Conservation (phyloP, 2,797 vertebrate genomes). For the Vespertilio murinus region DNA sequence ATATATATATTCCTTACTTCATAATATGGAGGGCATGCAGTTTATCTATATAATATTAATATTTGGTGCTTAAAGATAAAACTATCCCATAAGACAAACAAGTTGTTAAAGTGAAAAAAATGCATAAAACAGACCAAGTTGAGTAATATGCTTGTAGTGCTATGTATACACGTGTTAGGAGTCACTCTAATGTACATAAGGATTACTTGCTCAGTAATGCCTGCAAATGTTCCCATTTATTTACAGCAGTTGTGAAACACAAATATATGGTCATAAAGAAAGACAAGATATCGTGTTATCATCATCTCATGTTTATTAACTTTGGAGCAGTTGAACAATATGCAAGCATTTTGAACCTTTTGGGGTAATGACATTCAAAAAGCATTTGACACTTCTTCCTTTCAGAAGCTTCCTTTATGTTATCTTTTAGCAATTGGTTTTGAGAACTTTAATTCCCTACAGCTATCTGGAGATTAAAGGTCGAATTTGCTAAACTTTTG, state of each 20-base stretch:
- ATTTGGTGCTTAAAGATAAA: neutral
- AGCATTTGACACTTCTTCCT: neutral
- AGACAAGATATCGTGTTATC: slow-evolving; percentile 3
- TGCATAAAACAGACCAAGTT: neutral
- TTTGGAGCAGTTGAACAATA: neutral
- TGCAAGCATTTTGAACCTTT: neutral
- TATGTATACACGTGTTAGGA: neutral
- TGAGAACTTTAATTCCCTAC: slow-evolving; percentile 28
- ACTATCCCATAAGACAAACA: neutral
- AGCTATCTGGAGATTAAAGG: neutral
- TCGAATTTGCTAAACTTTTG: neutral
- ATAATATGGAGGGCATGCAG: neutral
- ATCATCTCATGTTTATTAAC: slow-evolving; percentile 56
- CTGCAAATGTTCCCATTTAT: neutral
- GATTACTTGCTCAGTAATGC: neutral
- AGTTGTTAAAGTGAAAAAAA: neutral
- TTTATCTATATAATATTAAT: neutral
- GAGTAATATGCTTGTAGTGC: neutral
- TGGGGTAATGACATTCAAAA: neutral
- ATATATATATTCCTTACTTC: neutral
- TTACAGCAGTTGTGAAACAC: neutral
- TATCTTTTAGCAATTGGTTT: neutral
- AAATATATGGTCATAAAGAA: neutral
- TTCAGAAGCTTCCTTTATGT: neutral
- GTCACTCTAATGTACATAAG: neutral